Conservation (phyloP, 2,888 invertebrate genomes). For the Sphinx pinastri region DNA sequence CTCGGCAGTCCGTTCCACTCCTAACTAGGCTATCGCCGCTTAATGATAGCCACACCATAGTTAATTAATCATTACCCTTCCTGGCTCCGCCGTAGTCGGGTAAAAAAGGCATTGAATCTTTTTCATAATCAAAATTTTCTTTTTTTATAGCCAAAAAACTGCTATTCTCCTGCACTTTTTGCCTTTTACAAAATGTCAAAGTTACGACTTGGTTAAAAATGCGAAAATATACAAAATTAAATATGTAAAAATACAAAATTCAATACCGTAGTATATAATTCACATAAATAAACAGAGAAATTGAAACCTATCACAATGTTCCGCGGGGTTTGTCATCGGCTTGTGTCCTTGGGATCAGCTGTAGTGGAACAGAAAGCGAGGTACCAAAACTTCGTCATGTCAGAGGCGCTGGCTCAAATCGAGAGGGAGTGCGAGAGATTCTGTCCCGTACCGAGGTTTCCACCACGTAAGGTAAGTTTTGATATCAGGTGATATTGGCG, state of each 20-base stretch:
- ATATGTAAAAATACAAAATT: background rate
- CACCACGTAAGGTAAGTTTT: conserved; percentile 63
- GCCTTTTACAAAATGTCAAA: too few relatives aligned
- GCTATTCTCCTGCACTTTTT: too few relatives aligned
- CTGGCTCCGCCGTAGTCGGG: too few relatives aligned
- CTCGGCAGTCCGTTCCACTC: too few relatives aligned
- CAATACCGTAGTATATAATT: background rate
- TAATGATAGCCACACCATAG: too few relatives aligned
- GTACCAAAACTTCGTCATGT: conserved; percentile 64
- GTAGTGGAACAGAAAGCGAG: conserved; percentile 38
- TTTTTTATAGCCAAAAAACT: too few relatives aligned
- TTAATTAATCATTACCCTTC: too few relatives aligned
- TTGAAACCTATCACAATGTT: conserved; percentile 37
- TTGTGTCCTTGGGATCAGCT: conserved; percentile 31
- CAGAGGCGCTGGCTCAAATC: conserved; percentile 56
- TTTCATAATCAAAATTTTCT: too few relatives aligned
- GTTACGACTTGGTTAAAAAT: too few relatives aligned
- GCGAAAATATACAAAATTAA: too few relatives aligned
- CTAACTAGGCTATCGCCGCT: too few relatives aligned
- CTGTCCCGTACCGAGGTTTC: conserved; percentile 60
- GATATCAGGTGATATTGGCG: background rate
- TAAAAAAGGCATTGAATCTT: too few relatives aligned
- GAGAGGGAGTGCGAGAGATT: conserved; percentile 63
- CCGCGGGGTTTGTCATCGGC: conserved; percentile 30
- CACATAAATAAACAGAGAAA: conserved; percentile 25